Base-by-base conservation (phyloP, 2,888 invertebrate genomes). In the Dynastes grantii region DNA sequence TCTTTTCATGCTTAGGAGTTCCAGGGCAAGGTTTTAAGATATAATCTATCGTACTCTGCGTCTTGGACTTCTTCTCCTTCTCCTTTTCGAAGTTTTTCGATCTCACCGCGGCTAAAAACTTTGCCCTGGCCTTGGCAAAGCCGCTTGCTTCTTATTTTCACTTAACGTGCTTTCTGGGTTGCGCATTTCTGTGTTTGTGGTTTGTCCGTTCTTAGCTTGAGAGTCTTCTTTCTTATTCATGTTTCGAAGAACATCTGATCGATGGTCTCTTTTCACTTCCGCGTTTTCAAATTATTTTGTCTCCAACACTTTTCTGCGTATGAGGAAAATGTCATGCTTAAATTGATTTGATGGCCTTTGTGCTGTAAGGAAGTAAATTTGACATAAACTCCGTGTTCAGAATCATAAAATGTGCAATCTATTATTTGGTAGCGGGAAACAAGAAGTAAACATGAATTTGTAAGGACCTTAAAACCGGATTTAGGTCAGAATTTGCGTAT, bases 91-190 rank as follows among this genome's bases (percentile, higher is more conserved):
- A 64, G 22, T 81, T 83, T 49, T 78, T 80, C 6, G 82, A 76
- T 77, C 83, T 83, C 27, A 83, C 67, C 5, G 80, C 81, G 67
- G 88, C 87, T 76, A 87, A 83, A 45, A 88, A 83, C 82, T 87
- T 87, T 76, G 85, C 85, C 77, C 85, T 84, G 29, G 88, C 88
- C 82, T 86, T 88, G 45, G 86, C 84, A 16, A 16, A 88, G 83
- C 85, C 79, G 88, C 91, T 83, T 90, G 90, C 58, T 91, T 85
- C 84, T 84, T 90, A 88, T 83, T 92, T 88, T 86, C 89, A 87
- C 82, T 88, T 85, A 82, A 88, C 85, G 81, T 88, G 67, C 76
- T 81, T 78, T 85, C 86, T 29, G 83, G 81, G 75, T 88, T 87
- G 32, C 84, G 89, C 86, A 90, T 90, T 67, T 87, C 87, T 67